A percentile compares a stretch with the other conserved stretches of the same genome.
These are phyloP conservation scores for Phaethon lepturus DNA, from an alignment of 2,113 vertebrate genomes.

Conservation along the genomic window DNA sequence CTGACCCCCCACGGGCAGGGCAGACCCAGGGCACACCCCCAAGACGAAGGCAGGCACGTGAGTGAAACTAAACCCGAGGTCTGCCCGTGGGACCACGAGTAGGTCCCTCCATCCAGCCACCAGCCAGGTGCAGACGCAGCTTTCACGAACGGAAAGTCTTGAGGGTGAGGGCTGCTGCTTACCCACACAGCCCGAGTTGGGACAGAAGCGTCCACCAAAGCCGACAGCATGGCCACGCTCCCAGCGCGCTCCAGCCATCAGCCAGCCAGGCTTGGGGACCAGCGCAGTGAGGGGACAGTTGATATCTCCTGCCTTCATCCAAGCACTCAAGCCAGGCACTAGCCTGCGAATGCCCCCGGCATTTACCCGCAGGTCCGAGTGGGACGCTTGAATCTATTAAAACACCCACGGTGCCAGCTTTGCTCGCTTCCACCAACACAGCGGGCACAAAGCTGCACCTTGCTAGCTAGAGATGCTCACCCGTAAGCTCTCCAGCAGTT, in stretches of 20 bases:
- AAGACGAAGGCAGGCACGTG: neutral
- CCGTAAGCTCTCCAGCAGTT: neutral
- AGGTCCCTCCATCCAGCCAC: rapidly evolving
- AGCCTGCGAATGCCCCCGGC: neutral
- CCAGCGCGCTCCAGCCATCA: neutral
- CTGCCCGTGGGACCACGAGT: conserved; percentile 61
- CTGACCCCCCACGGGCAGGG: neutral
- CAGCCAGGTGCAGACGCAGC: rapidly evolving
- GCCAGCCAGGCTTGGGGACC: neutral
- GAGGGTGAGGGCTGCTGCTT: neutral
- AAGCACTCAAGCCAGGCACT: neutral
- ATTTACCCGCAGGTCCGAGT: neutral
- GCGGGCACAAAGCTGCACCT: neutral
- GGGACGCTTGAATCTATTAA: too few relatives aligned
- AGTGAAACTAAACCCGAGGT: neutral
- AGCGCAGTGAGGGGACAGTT: rapidly evolving
- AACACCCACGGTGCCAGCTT: neutral
- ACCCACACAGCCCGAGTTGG: neutral
- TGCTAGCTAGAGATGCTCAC: neutral
- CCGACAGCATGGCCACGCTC: rapidly evolving
- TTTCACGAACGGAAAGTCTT: rapidly evolving
- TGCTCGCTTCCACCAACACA: neutral
- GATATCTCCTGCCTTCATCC: neutral
- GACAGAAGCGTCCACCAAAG: neutral
- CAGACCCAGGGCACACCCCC: neutral